Evolutionary conservation across 2,113 vertebrate genomes (phyloP).

Genomic region (Tylochromis polylepis): DNA sequence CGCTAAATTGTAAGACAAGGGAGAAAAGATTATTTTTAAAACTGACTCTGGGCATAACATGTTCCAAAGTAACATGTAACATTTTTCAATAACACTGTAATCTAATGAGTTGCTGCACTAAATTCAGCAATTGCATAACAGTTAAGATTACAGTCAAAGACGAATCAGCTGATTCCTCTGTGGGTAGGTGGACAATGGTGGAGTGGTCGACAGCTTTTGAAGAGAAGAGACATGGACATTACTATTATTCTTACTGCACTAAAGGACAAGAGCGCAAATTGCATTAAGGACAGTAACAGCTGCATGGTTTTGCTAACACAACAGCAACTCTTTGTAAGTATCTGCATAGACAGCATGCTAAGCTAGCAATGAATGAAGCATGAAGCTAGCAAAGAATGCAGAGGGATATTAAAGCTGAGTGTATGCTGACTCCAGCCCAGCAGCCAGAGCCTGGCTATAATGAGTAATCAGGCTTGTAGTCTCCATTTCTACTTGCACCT

Average conservation of each 20-base stretch:
- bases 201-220: not conserved
- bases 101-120: not conserved
- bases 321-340: not conserved
- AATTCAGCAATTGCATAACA: rapidly evolving
- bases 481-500: not conserved
- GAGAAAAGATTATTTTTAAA: not conserved
- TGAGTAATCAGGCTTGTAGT: not conserved
- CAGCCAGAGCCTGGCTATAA: not conserved
- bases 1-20: not conserved
- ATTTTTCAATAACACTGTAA: not conserved
- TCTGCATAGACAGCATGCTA: not conserved
- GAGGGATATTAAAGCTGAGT: not conserved
- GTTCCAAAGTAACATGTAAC: not conserved
- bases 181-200: rapidly evolving
- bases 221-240: not conserved
- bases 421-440: not conserved
- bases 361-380: not conserved
- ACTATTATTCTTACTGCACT: not conserved
- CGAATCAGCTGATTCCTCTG: not conserved
- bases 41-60: not conserved
- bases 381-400: not conserved
- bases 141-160: not conserved
- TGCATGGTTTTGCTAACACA: not conserved
- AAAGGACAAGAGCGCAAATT: not conserved
- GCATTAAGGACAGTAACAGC: not conserved